Percentiles rank a stretch among this genome's conserved stretches.
phyloP scores from a whole-genome alignment of 92 coral and sea anemone species.

The Pocillopora meandrina region DNA sequence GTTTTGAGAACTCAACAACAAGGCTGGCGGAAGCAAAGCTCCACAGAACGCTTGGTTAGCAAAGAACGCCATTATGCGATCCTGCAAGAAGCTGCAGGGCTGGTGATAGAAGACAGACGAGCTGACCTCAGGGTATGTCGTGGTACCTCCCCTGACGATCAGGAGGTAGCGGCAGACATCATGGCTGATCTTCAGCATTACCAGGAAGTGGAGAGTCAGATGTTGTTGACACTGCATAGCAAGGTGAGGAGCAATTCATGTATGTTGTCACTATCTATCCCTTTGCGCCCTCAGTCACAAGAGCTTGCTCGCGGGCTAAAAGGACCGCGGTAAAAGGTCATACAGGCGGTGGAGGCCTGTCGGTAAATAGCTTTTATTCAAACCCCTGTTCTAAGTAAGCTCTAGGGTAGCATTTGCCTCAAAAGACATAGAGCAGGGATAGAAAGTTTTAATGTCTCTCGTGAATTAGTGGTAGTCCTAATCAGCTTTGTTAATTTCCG shows the following conservation, averaged over 20 bases:
- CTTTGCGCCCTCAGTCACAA: too few species aligned
- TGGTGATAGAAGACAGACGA: constrained; percentile 84
- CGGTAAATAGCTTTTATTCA: too few species aligned
- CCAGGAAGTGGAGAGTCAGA: constrained; percentile 84
- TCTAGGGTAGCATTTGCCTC: too few species aligned
- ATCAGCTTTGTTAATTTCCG: neutral
- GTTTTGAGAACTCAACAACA: constrained; percentile 87
- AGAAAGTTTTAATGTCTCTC: too few species aligned
- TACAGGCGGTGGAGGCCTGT: too few species aligned
- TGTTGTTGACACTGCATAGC: constrained; percentile 63
- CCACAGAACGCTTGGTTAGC: constrained; percentile 74
- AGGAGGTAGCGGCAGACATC: constrained; percentile 68
- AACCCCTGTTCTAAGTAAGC: too few species aligned
- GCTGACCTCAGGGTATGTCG: constrained; percentile 63
- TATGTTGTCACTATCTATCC: too few species aligned
- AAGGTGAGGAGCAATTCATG: constrained; percentile 53
- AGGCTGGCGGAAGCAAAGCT: constrained; percentile 89
- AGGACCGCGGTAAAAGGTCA: too few species aligned
- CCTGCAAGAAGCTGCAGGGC: constrained; percentile 90
- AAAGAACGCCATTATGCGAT: constrained; percentile 73
- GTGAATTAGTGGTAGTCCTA: too few species aligned
- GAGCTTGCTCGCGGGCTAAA: too few species aligned
- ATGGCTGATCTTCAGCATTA: constrained; percentile 84
- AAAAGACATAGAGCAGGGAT: too few species aligned
- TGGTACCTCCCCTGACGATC: constrained; percentile 73